phyloP scores from a whole-genome alignment of 2,113 vertebrate genomes.

The Syngnathoides biaculeatus region DNA sequence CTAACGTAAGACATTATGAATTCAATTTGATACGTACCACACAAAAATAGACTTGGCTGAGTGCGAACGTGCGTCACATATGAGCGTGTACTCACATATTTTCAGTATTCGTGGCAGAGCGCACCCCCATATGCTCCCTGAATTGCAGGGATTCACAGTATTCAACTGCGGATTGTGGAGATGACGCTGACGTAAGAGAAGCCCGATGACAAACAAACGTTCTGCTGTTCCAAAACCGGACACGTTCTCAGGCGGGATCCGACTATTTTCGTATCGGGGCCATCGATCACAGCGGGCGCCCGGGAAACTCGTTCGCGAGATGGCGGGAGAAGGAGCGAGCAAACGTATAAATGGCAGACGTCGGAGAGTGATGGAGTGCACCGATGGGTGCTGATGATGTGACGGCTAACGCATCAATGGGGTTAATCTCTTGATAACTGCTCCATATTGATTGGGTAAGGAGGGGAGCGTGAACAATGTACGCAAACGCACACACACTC shows the following conservation, averaged over 20 bases:
- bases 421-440: conserved; percentile 65
- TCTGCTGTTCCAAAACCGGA: too few relatives aligned
- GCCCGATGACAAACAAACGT: too few relatives aligned
- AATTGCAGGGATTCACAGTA: not conserved
- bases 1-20: too few relatives aligned
- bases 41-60: too few relatives aligned
- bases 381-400: conserved; percentile 42
- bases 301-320: conserved; percentile 4
- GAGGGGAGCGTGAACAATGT: conserved; percentile 17
- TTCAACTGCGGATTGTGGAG: not conserved
- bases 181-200: too few relatives aligned
- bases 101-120: too few relatives aligned
- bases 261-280: conserved; percentile 45
- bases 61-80: too few relatives aligned
- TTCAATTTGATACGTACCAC: too few relatives aligned
- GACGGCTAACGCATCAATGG: conserved; percentile 51
- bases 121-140: too few relatives aligned
- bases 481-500: not conserved
- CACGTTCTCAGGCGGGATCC: not conserved
- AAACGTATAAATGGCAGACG: conserved; percentile 20
- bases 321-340: conserved; percentile 9
- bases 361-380: conserved; percentile 15
- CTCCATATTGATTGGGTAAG: conserved; percentile 56
- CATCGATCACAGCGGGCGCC: conserved; percentile 54
- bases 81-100: too few relatives aligned